A percentile compares a stretch with the other conserved stretches of the same genome.
Evolutionary conservation across 2,113 vertebrate species (phyloP).

Genomic region (Phylloscopus trochilus): DNA sequence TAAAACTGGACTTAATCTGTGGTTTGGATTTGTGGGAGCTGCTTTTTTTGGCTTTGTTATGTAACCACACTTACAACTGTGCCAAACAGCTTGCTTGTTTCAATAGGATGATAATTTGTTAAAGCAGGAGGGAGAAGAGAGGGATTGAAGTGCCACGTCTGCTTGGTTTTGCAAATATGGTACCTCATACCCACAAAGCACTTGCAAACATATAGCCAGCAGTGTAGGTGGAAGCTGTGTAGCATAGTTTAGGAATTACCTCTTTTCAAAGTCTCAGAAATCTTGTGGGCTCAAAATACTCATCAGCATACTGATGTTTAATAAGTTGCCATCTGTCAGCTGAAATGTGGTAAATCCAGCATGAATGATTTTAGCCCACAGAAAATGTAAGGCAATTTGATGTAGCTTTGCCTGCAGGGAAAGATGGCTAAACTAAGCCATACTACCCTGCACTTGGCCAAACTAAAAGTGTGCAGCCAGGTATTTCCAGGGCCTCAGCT

Average conservation of each 20-base stretch:
- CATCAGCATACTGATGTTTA: conserved; percentile 29
- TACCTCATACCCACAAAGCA: neutral
- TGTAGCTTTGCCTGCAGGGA: neutral
- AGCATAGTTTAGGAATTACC: neutral
- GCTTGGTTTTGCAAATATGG: conserved; percentile 13
- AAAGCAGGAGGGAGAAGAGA: neutral
- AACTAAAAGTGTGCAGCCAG: neutral
- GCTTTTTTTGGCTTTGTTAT: conserved; percentile 46
- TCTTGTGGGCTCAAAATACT: conserved; percentile 1
- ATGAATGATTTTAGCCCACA: neutral
- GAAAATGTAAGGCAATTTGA: conserved; percentile 3
- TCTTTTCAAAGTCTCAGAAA: conserved; percentile 26
- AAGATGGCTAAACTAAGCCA: neutral
- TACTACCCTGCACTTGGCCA: neutral
- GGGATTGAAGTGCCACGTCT: conserved; percentile 17
- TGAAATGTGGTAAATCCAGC: conserved; percentile 19
- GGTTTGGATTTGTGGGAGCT: conserved; percentile 37
- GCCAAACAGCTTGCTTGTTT: conserved; percentile 32
- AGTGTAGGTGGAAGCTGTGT: neutral
- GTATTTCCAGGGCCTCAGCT: neutral
- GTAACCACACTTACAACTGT: neutral
- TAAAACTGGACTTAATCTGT: conserved; percentile 37
- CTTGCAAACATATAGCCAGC: conserved; percentile 14
- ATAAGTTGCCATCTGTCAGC: conserved; percentile 26
- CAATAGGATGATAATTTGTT: conserved; percentile 2